Base-by-base conservation (phyloP, 35 echinoderm and acorn worm genomes). In the Ptychodera flava region DNA sequence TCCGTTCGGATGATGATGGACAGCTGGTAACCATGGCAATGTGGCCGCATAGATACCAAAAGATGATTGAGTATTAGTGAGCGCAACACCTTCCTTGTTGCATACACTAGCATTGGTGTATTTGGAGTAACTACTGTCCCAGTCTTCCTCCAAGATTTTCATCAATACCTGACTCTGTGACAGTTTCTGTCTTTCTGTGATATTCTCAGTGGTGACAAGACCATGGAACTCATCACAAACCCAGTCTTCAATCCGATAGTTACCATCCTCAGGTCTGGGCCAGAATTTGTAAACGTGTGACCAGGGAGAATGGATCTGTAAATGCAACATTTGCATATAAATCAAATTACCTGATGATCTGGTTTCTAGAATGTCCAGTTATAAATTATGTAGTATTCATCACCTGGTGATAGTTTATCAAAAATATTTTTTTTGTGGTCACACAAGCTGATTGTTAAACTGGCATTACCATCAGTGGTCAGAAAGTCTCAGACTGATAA, bases 231-330 rank as follows among this genome's bases (percentile, higher is more conserved):
- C 34, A 27, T 37, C 37, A 36, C 82, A 36, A 34, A 34, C 28
- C 16, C 32, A 37, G 30, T 83, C 82, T 37, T 83, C 82, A 35
- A 83, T 37, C 1, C 37, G 82, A 28, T 83, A 83, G 29, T n/a
- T 36, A 1, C 82, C 35, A 83, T 83, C 82, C 30, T 30, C 30
- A 36, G 82, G 29, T 16, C 1, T 27, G 30, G 82, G 82, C 82
- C 82, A 83, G 16, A 28, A 36, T 16, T 36, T 2, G n/a, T 37
- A 83, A 15, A 36, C 82, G 0, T n/a, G 33, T 27, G 12, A 1
- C 82, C 82, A 83, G 1, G 37, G 16, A 36, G 82, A 83, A 2
- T 34, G 30, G 30, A 30, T 35, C 82, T 83, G 35, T 28, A 83
- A 36, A 37, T 28, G 37, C 30, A 10, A 29, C 1, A 14, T 80